Conservation (phyloP, 2,797 vertebrate genomes). For the Pseudomugil gertrudae region DNA sequence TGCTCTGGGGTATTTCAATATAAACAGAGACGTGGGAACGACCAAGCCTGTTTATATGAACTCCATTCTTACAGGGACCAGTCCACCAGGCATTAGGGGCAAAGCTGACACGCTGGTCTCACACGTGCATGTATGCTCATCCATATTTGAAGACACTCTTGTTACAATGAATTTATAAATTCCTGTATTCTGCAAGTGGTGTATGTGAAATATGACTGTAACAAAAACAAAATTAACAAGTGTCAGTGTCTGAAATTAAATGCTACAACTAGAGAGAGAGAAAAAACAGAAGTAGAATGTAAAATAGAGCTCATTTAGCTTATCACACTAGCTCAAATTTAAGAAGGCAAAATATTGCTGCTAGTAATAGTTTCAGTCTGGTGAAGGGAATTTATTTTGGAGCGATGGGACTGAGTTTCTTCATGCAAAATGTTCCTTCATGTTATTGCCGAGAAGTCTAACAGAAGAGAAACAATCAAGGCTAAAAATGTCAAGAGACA, state of each 20-base stretch:
- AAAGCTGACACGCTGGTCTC: constrained; percentile 33
- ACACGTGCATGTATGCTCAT: constrained; percentile 23
- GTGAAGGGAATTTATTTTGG: neutral
- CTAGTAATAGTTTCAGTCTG: neutral
- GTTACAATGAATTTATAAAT: constrained; percentile 5
- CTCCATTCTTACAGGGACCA: constrained; percentile 74
- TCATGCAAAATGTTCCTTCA: neutral
- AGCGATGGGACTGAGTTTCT: neutral
- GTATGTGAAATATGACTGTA: neutral
- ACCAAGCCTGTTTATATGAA: constrained; percentile 82
- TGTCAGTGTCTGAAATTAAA: no score
- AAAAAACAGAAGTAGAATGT: neutral
- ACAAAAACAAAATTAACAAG: no score
- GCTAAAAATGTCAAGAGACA: neutral
- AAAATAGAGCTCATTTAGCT: neutral
- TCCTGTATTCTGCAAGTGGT: neutral
- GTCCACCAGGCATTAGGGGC: constrained; percentile 68
- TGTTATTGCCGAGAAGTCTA: neutral
- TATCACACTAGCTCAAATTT: neutral
- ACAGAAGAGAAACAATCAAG: constrained; percentile 8
- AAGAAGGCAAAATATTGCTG: neutral
- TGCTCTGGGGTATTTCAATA: constrained; percentile 75
- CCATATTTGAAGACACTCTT: constrained; percentile 2
- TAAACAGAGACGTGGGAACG: constrained; percentile 87
- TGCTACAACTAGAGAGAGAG: neutral